Evolutionary conservation across 2,113 vertebrate genomes (phyloP), one percentile per base, ranked within the genome.

Genomic region (Coregonus clupeaformis): DNA sequence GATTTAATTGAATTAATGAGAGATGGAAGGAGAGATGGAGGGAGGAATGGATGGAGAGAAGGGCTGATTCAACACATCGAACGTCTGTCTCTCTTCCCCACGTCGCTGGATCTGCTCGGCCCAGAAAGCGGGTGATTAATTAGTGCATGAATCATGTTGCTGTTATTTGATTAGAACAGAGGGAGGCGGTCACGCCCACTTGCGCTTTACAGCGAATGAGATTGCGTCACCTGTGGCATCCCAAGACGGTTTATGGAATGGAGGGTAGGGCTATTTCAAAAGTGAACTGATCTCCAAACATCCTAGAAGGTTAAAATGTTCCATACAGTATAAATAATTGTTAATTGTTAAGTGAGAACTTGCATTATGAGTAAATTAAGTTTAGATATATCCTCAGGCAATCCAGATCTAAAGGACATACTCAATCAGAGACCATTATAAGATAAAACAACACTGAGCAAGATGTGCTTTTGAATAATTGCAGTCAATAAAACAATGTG

Each of bases 111-210:
- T 79, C 80, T 80, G 79, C 80, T 52, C 80, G 4, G 75, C 86
- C 82, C 88, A 88, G 82, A 79, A 79, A 85, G 89, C 82, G 52
- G 32, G 75, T 90, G 91, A 91, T 92, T 90, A 90, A 92, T 91
- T 90, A 90, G 84, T 63, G 45, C 84, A 82, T 84, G 86, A 85
- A 88, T 88, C 89, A 87, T 81, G 82, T 86, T 79, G 75, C 73
- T 30, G 75, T 88, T 87, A 91, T 89, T 91, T 86, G 80, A 92
- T 87, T 89, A 88, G 84, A 83, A 76, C 76, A 74, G 83, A 80
- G 77, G 87, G 82, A 86, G 65, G 71, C 78, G 66, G 86, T 82
- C 87, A 86, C 85, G 72, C 71, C 78, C 71, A 85, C 78, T 83
- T 82, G 75, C 80, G 67, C 71, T 77, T 73, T 80, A 74, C 82